Evolutionary conservation across 2,888 invertebrate genomes (phyloP).

Genomic region (Catonia carolina): DNA sequence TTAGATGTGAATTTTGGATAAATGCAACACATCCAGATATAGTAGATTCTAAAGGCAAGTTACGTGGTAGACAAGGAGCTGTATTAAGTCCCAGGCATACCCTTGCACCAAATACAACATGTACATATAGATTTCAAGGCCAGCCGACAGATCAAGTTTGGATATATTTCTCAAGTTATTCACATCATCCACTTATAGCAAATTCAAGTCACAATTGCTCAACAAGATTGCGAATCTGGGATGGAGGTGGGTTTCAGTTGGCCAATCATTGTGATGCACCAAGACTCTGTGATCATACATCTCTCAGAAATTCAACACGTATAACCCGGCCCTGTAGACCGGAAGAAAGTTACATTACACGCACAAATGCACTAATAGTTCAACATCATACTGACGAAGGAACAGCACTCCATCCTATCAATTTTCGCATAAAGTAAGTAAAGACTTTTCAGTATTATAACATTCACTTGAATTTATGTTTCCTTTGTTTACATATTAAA

Average conservation of each 20-base stretch:
- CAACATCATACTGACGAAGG: slow-evolving; percentile 53
- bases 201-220: slow-evolving; percentile 47
- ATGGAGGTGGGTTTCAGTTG: slow-evolving; percentile 53
- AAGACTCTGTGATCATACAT: slow-evolving; percentile 73
- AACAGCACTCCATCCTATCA: slow-evolving; percentile 71
- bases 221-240: slow-evolving; percentile 66
- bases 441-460: no score
- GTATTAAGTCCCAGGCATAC: slow-evolving; percentile 76
- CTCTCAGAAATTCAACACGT: slow-evolving; percentile 63
- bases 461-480: no score
- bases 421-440: slow-evolving; percentile 46
- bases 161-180: slow-evolving; percentile 82
- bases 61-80: slow-evolving; percentile 60
- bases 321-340: slow-evolving; percentile 70
- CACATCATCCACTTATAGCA: slow-evolving; percentile 58
- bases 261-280: slow-evolving; percentile 73
- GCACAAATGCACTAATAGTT: slow-evolving; percentile 38
- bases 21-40: slow-evolving; percentile 64
- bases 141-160: slow-evolving; percentile 72
- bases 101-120: slow-evolving; percentile 76
- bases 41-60: slow-evolving; percentile 43
- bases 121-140: slow-evolving; percentile 78
- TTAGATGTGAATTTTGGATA: slow-evolving; percentile 65
- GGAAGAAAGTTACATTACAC: slow-evolving; percentile 71
- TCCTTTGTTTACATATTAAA: no score